Conservation (phyloP, 2,797 vertebrate species). For the Loris lydekkerianus region DNA sequence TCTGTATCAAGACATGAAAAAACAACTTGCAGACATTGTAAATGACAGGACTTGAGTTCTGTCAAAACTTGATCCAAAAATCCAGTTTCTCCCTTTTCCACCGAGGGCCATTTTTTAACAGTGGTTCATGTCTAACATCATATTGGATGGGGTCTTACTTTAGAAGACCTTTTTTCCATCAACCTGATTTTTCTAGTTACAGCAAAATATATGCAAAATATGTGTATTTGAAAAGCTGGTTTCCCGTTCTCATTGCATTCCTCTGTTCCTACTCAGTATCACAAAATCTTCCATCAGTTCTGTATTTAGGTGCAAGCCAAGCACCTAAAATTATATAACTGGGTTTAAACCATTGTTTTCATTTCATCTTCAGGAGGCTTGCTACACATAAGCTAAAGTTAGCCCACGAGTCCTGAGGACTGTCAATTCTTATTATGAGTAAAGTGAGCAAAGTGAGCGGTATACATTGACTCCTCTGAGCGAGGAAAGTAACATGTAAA, state of each 20-base stretch:
- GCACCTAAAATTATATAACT: constrained; percentile 5
- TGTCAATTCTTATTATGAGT: not conserved
- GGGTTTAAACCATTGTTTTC: constrained; percentile 28
- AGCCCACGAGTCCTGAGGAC: not conserved
- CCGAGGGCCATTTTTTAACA: not conserved
- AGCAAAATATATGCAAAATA: constrained; percentile 48
- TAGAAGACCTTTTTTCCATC: not conserved
- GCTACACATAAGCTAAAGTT: not conserved
- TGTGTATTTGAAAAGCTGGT: not conserved
- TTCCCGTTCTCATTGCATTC: constrained; percentile 27
- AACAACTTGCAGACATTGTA: not conserved
- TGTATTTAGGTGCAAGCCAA: not conserved
- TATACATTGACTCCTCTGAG: not conserved
- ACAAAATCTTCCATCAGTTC: constrained; percentile 11
- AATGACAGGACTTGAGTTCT: too few species aligned
- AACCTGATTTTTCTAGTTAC: not conserved
- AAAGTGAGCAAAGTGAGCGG: not conserved
- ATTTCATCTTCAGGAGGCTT: constrained; percentile 27
- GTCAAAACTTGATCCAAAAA: not conserved
- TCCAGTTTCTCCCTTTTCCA: constrained; percentile 19
- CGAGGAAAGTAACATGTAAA: not conserved
- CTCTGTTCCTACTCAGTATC: constrained; percentile 39
- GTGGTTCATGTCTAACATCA: not conserved
- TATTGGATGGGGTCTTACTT: not conserved
- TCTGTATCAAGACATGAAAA: not conserved